These are phyloP conservation scores for Gastracanthus pulcherrimus DNA, from an alignment of 2,888 invertebrate genomes.

Conservation along the genomic window DNA sequence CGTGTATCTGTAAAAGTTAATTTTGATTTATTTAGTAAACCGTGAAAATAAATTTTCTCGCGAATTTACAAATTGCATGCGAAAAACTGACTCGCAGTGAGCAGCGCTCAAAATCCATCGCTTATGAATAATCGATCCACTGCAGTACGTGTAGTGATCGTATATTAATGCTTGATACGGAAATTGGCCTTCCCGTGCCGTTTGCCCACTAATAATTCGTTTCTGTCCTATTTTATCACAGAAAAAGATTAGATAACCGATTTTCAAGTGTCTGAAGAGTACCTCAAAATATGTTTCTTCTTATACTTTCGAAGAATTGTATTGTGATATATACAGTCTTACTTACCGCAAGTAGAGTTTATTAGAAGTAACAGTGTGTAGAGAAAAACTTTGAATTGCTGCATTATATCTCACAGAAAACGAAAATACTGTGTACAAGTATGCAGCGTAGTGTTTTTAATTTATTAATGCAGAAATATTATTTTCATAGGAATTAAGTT, in stretches of 20 bases:
- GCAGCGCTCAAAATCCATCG: conserved; percentile 79
- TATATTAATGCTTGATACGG: conserved; percentile 79
- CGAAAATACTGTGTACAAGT: neutral
- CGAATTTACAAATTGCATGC: neutral
- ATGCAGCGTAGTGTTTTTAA: neutral
- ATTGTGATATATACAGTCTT: neutral
- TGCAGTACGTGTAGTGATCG: conserved; percentile 77
- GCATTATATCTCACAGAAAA: neutral
- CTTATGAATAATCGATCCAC: conserved; percentile 79
- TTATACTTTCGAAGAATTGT: too few relatives aligned
- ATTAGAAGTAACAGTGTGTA: neutral
- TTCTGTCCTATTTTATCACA: neutral
- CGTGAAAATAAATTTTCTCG: neutral
- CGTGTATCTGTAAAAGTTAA: neutral
- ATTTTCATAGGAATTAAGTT: neutral
- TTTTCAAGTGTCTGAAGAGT: too few relatives aligned
- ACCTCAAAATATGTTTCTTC: too few relatives aligned
- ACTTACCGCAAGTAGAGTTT: neutral
- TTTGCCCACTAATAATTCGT: conserved; percentile 75
- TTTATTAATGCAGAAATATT: neutral
- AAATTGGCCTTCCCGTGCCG: conserved; percentile 78
- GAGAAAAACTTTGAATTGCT: neutral
- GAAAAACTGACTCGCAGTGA: conserved; percentile 69
- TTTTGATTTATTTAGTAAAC: neutral
- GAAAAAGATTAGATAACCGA: too few relatives aligned